These are phyloP conservation scores for Sapajus apella DNA, from an alignment of 2,113 vertebrate species.

Conservation along the genomic window DNA sequence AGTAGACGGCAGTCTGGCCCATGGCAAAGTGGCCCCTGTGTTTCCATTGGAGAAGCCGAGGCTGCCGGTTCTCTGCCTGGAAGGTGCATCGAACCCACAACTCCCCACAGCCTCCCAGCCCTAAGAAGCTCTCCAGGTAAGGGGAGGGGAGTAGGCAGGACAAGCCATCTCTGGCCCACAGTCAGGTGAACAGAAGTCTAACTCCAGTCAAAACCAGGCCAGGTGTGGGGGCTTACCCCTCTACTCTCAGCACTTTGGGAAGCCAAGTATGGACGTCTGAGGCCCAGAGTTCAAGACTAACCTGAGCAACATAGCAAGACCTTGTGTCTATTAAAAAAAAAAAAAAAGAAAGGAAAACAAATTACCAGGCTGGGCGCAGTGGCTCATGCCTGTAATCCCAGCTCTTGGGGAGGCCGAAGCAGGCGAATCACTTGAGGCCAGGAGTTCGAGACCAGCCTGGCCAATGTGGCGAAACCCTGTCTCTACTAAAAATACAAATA, in stretches of 20 bases:
- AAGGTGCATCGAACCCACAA: background rate
- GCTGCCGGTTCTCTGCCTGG: background rate
- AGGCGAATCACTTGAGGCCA: too few species aligned
- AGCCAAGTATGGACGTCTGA: too few species aligned
- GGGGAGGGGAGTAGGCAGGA: background rate
- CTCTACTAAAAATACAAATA: too few species aligned
- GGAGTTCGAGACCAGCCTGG: too few species aligned
- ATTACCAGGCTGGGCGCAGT: too few species aligned
- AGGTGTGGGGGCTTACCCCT: background rate
- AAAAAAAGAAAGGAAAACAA: too few species aligned
- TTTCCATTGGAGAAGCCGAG: background rate
- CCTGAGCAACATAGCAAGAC: too few species aligned
- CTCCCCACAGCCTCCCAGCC: background rate
- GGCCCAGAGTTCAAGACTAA: too few species aligned
- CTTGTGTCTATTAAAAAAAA: too few species aligned
- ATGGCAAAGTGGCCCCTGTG: background rate
- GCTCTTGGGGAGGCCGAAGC: too few species aligned
- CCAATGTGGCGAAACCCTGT: too few species aligned
- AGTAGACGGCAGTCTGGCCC: background rate
- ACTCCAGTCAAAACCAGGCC: background rate
- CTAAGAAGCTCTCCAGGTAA: background rate
- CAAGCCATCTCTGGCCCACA: rapidly evolving
- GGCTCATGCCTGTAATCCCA: too few species aligned
- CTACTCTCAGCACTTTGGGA: background rate
- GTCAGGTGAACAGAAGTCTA: background rate